Percentiles rank a stretch among this genome's conserved stretches.
Conservation (phyloP, 1,140 invertebrate species). For the Philopotamus ludificatus region DNA sequence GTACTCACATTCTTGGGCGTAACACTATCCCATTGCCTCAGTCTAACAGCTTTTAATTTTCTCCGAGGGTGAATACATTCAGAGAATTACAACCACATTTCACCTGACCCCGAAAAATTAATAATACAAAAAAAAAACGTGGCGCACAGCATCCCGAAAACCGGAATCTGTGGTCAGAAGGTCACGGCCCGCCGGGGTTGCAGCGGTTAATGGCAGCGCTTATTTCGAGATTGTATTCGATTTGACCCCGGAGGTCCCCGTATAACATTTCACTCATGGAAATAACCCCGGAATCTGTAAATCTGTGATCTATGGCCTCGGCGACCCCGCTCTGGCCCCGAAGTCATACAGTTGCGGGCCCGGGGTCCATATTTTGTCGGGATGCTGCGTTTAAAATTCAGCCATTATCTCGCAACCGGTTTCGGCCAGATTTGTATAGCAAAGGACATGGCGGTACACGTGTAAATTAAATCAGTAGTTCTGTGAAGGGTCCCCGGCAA, state of each 20-base stretch:
- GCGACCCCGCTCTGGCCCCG: not conserved
- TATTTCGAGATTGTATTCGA: not conserved
- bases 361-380: not conserved
- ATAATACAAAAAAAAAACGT: not conserved
- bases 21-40: slow-evolving; percentile 24
- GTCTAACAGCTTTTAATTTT: slow-evolving; percentile 42
- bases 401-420: too few relatives aligned
- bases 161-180: not conserved
- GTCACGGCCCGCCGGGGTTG: not conserved
- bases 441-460: not conserved
- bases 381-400: not conserved
- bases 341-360: not conserved
- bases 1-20: slow-evolving; percentile 27
- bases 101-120: too few relatives aligned
- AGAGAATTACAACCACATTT: not conserved
- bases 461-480: not conserved
- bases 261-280: not conserved
- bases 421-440: not conserved
- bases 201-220: not conserved
- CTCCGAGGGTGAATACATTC: not conserved
- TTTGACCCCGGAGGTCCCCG: not conserved
- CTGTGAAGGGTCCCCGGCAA: not conserved
- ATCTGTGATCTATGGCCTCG: not conserved
- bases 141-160: not conserved
- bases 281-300: not conserved